These are phyloP conservation scores for Acyrthosiphon pisum DNA, from an alignment of 1,140 invertebrate genomes.

Conservation along the genomic window DNA sequence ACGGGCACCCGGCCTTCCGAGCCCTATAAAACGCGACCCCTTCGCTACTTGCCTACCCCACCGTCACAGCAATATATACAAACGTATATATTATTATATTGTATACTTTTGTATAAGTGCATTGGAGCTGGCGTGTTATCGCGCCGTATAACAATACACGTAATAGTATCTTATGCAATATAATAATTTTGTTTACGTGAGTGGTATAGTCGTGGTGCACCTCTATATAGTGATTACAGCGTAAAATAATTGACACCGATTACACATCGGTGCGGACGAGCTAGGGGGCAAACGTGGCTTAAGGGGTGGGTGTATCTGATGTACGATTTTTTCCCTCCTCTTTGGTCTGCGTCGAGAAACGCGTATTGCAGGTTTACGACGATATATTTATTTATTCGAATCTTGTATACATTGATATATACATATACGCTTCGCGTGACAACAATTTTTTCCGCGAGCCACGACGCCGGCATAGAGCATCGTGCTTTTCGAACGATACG, in stretches of 20 bases:
- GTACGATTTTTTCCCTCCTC: neutral
- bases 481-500: neutral
- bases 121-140: neutral
- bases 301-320: too few species aligned
- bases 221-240: neutral
- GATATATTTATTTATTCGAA: neutral
- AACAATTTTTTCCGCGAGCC: neutral
- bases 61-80: neutral
- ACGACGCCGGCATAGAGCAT: neutral
- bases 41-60: neutral
- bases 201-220: too few species aligned
- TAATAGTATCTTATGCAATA: neutral
- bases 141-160: neutral
- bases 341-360: neutral
- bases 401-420: neutral
- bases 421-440: too few species aligned
- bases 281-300: neutral
- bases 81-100: neutral
- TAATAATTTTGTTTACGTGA: neutral
- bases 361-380: neutral
- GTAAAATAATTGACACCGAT: neutral
- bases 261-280: neutral
- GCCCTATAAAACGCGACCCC: neutral
- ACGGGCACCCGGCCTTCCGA: neutral
- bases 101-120: neutral